phyloP scores from a whole-genome alignment of 2,888 invertebrate genomes.

The Tetrapedia diversipes region DNA sequence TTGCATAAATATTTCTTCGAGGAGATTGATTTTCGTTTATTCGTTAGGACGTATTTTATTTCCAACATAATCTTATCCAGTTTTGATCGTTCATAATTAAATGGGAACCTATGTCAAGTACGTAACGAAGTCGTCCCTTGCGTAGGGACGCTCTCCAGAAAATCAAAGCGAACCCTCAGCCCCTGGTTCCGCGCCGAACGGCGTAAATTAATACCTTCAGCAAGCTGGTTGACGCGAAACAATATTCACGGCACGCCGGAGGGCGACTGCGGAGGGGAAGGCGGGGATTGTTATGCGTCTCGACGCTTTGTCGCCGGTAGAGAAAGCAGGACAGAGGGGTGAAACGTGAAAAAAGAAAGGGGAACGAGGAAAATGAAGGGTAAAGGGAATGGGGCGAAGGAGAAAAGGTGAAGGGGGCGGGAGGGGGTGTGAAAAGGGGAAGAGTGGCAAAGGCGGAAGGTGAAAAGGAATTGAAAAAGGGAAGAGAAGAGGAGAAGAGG shows the following conservation, averaged over 20 bases:
- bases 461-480: constrained; percentile 51
- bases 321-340: constrained; percentile 37
- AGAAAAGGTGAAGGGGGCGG: neutral
- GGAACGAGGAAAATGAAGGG: neutral
- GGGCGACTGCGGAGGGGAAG: too few species aligned
- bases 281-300: constrained; percentile 41
- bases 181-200: neutral
- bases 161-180: constrained; percentile 44
- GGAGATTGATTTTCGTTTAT: too few species aligned
- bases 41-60: too few species aligned
- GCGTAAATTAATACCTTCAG: constrained; percentile 61
- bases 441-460: constrained; percentile 36
- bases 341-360: constrained; percentile 4
- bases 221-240: constrained; percentile 58
- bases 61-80: too few species aligned
- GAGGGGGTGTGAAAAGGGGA: constrained; percentile 17
- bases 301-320: constrained; percentile 47
- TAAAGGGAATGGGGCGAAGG: neutral
- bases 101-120: too few species aligned
- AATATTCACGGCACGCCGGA: constrained; percentile 54
- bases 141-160: neutral
- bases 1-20: too few species aligned
- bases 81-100: too few species aligned
- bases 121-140: too few species aligned
- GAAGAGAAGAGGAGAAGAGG: too few species aligned